Percentiles rank a stretch among this genome's conserved stretches.
phyloP scores from a whole-genome alignment of 2,888 invertebrate genomes.

The Heliconius charithonia region DNA sequence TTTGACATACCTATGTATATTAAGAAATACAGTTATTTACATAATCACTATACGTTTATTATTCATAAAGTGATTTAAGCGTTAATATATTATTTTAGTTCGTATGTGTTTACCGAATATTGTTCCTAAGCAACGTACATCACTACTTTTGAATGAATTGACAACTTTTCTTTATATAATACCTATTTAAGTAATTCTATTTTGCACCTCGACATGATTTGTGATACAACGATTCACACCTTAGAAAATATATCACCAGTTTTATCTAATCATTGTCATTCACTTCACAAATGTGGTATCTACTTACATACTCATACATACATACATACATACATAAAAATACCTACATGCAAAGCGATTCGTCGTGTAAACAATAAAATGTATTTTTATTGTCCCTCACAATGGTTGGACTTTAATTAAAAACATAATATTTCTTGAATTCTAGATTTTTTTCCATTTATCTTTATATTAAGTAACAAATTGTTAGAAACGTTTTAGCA shows the following conservation, averaged over 20 bases:
- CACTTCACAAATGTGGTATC: constrained; percentile 42
- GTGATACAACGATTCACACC: constrained; percentile 37
- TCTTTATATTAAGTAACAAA: not conserved
- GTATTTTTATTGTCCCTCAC: constrained; percentile 5
- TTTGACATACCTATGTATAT: not conserved
- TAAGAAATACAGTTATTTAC: constrained; percentile 8
- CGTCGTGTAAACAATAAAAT: constrained; percentile 20
- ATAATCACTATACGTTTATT: not conserved
- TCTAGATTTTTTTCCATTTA: not conserved
- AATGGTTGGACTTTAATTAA: not conserved
- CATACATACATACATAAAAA: not conserved
- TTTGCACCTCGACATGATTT: constrained; percentile 31
- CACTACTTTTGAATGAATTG: not conserved
- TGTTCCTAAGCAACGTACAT: constrained; percentile 19
- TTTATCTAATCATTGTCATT: constrained; percentile 52
- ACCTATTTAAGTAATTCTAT: not conserved
- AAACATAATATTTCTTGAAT: not conserved
- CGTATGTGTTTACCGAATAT: constrained; percentile 15
- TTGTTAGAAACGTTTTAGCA: not conserved
- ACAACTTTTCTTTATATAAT: not conserved
- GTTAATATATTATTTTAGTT: not conserved
- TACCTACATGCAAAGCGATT: not conserved
- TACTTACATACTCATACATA: constrained; percentile 17
- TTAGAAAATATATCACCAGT: constrained; percentile 44
- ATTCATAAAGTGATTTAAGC: not conserved